These are phyloP conservation scores for Zootermopsis nevadensis DNA, from an alignment of 2,888 invertebrate species.

Conservation along the genomic window DNA sequence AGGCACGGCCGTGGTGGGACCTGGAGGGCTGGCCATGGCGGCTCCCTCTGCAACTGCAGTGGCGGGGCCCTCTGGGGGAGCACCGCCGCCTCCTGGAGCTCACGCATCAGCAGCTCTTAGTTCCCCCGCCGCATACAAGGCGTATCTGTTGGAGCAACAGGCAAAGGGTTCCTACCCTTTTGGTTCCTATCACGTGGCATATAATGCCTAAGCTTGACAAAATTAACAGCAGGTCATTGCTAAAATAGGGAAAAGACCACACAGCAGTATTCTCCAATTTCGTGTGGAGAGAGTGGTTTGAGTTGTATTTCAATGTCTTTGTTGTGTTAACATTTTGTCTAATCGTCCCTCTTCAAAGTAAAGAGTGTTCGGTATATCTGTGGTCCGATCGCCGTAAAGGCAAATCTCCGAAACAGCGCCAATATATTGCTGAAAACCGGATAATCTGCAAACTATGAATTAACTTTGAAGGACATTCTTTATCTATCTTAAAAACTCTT, in stretches of 20 bases:
- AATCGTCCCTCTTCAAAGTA: too few relatives aligned
- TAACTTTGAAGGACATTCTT: too few relatives aligned
- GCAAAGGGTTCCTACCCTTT: neutral
- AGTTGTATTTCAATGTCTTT: too few relatives aligned
- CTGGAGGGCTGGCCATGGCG: slow-evolving; percentile 65
- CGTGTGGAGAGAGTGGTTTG: too few relatives aligned
- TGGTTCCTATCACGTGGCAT: slow-evolving; percentile 24
- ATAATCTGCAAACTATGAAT: too few relatives aligned
- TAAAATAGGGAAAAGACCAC: neutral
- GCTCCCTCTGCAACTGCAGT: slow-evolving; percentile 67
- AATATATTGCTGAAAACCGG: too few relatives aligned
- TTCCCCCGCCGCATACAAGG: slow-evolving; percentile 35
- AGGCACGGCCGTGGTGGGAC: slow-evolving; percentile 66
- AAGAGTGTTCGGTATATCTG: too few relatives aligned
- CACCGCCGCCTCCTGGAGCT: slow-evolving; percentile 36
- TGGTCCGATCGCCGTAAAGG: too few relatives aligned
- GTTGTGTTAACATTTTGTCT: too few relatives aligned
- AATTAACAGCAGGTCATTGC: neutral
- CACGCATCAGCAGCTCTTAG: neutral
- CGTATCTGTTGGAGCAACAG: slow-evolving; percentile 30
- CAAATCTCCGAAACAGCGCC: too few relatives aligned
- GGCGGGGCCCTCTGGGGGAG: slow-evolving; percentile 61
- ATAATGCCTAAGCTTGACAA: slow-evolving; percentile 2
- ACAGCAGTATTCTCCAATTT: neutral
- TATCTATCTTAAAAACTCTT: too few relatives aligned